Evolutionary conservation across 2,113 vertebrate genomes (phyloP).

Genomic region (Neomonachus schauinslandi): DNA sequence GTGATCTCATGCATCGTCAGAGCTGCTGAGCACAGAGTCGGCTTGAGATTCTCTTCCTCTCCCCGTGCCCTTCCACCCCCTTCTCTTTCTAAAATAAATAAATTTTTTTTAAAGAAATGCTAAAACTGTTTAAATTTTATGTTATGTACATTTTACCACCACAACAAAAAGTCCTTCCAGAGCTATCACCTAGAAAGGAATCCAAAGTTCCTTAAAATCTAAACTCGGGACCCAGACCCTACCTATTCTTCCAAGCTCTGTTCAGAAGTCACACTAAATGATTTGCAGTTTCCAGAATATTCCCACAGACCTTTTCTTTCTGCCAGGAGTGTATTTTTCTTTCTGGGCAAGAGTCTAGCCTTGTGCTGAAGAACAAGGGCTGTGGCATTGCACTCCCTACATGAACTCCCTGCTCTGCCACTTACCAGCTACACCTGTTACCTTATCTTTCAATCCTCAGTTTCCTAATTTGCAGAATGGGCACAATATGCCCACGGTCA

Average conservation of each 20-base stretch:
- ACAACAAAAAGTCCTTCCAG: not conserved
- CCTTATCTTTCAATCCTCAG: not conserved
- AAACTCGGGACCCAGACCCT: not conserved
- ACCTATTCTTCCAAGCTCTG: not conserved
- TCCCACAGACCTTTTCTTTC: not conserved
- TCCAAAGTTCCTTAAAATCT: not conserved
- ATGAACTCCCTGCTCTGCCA: not conserved
- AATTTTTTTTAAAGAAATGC: not conserved
- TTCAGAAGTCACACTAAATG: not conserved
- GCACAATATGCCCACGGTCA: not conserved
- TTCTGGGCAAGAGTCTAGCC: not conserved
- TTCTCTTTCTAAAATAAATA: not conserved
- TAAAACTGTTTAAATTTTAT: not conserved
- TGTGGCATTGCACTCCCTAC: accelerated
- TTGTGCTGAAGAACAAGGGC: not conserved
- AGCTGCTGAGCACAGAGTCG: not conserved
- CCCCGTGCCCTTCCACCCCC: not conserved
- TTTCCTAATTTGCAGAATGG: not conserved
- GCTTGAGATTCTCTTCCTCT: not conserved
- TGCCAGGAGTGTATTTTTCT: not conserved
- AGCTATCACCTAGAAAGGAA: not conserved
- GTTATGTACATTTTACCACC: not conserved
- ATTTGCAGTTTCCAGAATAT: not conserved
- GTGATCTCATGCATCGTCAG: not conserved
- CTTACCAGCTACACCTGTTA: too few relatives aligned